Base-by-base conservation (phyloP, 2,797 vertebrate species). In the Gambusia yucatana region DNA sequence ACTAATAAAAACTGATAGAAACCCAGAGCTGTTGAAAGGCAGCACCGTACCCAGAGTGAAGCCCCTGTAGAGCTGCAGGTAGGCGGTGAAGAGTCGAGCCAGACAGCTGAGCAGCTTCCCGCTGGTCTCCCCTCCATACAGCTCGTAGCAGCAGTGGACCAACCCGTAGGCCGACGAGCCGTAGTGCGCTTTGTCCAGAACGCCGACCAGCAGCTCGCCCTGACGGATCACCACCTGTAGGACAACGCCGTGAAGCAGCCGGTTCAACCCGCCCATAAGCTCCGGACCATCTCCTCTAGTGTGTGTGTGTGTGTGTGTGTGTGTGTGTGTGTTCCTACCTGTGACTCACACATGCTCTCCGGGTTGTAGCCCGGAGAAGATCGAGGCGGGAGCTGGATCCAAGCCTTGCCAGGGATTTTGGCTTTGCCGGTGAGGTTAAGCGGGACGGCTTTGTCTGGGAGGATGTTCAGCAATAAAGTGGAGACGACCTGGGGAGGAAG, bases 111-210 rank as follows among this genome's bases (percentile, higher is more conserved):
- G 96, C 65, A 99, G 96, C 7, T 96, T 97, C n/a, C 98, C 98
- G 0, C 98, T 98, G 67, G 96, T 97, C 86, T 95, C 88, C 0
- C 98, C 98, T 4, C 98, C 98, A 0, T 99, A 99, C 59, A 99
- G 95, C 88, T 99, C 98, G 1, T 98, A 97, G 91, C 98, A 99
- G 88, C 98, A 98, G 94, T 99, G 98, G 1, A 99, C 98, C 84
- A 99, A 93, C 22, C 98, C 97, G 0, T 98, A 99, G 25, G 97
- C 96, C 0, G 98, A 98, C 89, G 98, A 99, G 78, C 98, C 98
- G 0, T 99, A 99, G 87, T 99, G 98, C 0, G 98, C 98, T 90
- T 99, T 99, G 94, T 99, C 98, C 92, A 99, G 86, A 73, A 99
- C 97, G 0, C 98, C 98, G 8, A 97, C 95, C 30, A 99, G 89